Evolutionary conservation across 2,888 invertebrate genomes (phyloP).

Genomic region (Lepidocyrtoides sp.): DNA sequence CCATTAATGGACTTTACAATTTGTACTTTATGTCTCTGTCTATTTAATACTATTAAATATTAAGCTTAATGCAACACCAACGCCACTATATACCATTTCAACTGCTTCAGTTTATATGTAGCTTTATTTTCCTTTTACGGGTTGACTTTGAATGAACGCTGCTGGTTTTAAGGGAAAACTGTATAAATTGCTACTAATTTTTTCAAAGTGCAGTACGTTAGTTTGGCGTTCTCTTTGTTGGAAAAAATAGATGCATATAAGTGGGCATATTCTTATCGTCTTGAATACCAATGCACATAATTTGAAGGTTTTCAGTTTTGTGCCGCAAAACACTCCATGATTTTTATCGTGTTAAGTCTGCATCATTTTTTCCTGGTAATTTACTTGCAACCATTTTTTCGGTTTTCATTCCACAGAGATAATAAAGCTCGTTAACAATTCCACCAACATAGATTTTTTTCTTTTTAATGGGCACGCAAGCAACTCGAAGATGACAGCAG

Average conservation of each 20-base stretch:
- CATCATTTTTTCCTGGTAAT: constrained; percentile 35
- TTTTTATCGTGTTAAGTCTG: constrained; percentile 19
- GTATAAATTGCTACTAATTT: no score
- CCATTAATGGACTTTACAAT: neutral
- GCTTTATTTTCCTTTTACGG: neutral
- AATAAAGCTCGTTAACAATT: constrained; percentile 61
- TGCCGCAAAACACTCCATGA: neutral
- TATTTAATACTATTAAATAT: neutral
- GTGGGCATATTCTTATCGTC: no score
- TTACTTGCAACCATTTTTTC: constrained; percentile 46
- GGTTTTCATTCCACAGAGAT: constrained; percentile 37
- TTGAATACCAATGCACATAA: no score
- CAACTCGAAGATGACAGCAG: constrained; percentile 55
- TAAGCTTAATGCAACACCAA: neutral
- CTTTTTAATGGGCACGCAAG: constrained; percentile 60
- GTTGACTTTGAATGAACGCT: neutral
- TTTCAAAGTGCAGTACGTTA: no score
- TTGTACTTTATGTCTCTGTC: neutral
- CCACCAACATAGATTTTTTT: constrained; percentile 38
- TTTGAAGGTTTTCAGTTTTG: neutral
- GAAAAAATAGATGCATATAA: no score
- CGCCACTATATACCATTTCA: neutral
- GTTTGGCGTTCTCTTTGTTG: no score
- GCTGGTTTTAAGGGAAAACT: no score
- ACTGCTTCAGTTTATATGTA: neutral